Percentiles rank a stretch among this genome's conserved stretches.
phyloP scores from a whole-genome alignment of 2,797 vertebrate genomes.

The Schizopygopsis pylzovi region DNA sequence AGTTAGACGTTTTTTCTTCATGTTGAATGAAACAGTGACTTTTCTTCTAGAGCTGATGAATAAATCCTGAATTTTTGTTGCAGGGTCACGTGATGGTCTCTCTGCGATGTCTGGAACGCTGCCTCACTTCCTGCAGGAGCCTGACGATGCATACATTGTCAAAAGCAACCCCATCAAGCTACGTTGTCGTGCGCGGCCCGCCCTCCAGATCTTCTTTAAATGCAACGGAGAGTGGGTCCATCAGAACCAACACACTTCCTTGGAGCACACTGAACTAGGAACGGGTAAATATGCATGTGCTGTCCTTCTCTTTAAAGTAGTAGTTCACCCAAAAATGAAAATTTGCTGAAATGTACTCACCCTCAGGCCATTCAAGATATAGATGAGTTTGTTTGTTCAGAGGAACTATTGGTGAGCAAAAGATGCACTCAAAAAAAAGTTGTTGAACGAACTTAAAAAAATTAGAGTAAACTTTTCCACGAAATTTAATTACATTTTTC shows the following conservation, averaged over 20 bases:
- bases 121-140: conserved; percentile 95
- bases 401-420: background rate
- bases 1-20: background rate
- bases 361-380: background rate
- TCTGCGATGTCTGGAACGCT: conserved; percentile 80
- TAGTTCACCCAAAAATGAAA: background rate
- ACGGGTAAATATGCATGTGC: conserved; percentile 80
- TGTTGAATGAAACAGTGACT: background rate
- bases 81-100: conserved; percentile 74
- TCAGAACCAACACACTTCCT: conserved; percentile 91
- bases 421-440: too few relatives aligned
- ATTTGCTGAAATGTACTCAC: background rate
- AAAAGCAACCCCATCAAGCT: conserved; percentile 96
- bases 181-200: conserved; percentile 88
- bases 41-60: background rate
- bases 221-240: conserved; percentile 99
- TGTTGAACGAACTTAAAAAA: too few relatives aligned
- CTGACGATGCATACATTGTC: conserved; percentile 94
- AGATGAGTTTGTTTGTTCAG: background rate
- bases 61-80: conserved; percentile 1
- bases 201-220: conserved; percentile 98
- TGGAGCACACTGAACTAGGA: conserved; percentile 88
- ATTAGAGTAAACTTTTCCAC: too few relatives aligned
- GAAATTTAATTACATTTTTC: too few relatives aligned
- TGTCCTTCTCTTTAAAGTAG: background rate